These are phyloP conservation scores for Thysanoteuthis rhombus DNA, from an alignment of 2,888 invertebrate genomes.

Conservation along the genomic window DNA sequence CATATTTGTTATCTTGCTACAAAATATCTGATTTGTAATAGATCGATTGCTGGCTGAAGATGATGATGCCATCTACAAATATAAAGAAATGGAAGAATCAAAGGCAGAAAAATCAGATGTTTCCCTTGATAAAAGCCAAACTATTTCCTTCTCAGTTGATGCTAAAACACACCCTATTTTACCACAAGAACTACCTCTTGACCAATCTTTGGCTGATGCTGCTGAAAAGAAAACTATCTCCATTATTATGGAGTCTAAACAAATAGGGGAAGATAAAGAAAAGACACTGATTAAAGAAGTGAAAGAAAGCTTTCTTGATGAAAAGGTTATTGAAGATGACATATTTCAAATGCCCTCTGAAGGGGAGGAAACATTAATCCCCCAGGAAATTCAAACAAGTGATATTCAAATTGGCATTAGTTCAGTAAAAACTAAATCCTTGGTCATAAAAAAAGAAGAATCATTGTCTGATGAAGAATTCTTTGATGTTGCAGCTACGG, in stretches of 20 bases:
- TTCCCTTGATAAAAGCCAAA: neutral
- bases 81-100: neutral
- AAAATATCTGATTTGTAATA: conserved; percentile 24
- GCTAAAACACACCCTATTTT: neutral
- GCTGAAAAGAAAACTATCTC: neutral
- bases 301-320: neutral
- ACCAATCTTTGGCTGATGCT: neutral
- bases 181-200: neutral
- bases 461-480: conserved; percentile 28
- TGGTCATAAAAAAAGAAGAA: neutral
- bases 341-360: neutral
- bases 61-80: conserved; percentile 28
- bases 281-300: neutral
- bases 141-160: neutral
- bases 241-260: neutral
- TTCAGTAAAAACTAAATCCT: neutral
- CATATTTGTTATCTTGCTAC: neutral
- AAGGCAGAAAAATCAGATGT: neutral
- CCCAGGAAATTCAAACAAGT: neutral
- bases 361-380: neutral
- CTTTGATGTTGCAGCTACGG: conserved; percentile 29
- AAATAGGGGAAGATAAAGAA: conserved; percentile 16
- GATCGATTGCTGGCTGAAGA: neutral
- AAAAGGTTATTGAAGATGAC: conserved; percentile 12
- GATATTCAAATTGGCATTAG: neutral